Evolutionary conservation across 2,888 invertebrate genomes (phyloP), one percentile per base, ranked within the genome.

Genomic region (Hyalella azteca): DNA sequence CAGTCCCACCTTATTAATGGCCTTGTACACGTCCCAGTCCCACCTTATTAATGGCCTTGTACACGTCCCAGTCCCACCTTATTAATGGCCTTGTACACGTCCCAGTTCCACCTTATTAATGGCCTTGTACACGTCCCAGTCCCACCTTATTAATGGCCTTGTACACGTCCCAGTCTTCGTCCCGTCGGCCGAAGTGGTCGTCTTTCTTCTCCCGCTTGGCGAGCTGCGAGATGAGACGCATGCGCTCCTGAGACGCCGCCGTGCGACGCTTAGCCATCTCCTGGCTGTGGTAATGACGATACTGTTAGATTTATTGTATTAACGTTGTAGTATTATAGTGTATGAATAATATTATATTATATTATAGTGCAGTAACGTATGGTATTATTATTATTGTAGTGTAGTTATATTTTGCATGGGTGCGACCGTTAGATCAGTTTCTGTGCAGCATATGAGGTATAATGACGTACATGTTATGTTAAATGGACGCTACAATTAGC

Each of bases 11-110:
- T 84, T 86, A 85, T 87, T 93, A 79, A 97, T 95, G 36, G 92
- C 94, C 89, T 97, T 97, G 87, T 97, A 97, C 1, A 97, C 96
- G 88, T 97, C 96, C 97, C 97, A 97, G 88, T 97, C 97, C 86
- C 50, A 84, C 87, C 81, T 84, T 86, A 85, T 87, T 93, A 79
- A 97, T 95, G 36, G 92, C 94, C 89, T 97, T 97, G 87, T 97
- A 97, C 1, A 97, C 96, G 88, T 97, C 96, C 97, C 97, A 97
- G 88, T 97, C 97, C 86, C 50, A 84, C 87, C 81, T 84, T 86
- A 85, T 87, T 93, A 79, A 97, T 95, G 36, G 92, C 94, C 89
- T 97, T 97, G 87, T 97, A 97, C 1, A 97, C 96, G 88, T 97
- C 19, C 9, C 40, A 22, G 29, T 49, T 26, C 26, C 50, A 84